Evolutionary conservation across 2,113 vertebrate species (phyloP).

Genomic region (Nothoprocta perdicaria): DNA sequence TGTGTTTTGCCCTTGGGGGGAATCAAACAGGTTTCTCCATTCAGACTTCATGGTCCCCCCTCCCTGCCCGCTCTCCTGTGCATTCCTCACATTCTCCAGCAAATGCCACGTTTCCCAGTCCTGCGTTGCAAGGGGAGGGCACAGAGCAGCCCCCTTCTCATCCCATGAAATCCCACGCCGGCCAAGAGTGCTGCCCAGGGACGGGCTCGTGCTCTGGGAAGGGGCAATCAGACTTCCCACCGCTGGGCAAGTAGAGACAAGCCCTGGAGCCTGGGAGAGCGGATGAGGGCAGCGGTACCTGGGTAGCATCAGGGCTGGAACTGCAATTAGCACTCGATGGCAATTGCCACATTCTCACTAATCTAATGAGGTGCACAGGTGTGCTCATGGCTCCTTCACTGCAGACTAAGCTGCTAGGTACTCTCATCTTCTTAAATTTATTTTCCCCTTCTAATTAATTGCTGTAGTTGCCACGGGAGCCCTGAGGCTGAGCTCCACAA

Average conservation of each 20-base stretch:
- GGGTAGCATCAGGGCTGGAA: neutral
- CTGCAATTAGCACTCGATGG: neutral
- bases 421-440: rapidly evolving
- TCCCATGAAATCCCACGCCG: neutral
- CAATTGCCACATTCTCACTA: neutral
- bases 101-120: neutral
- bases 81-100: constrained; percentile 73
- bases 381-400: neutral
- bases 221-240: rapidly evolving
- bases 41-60: neutral
- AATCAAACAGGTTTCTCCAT: constrained; percentile 82
- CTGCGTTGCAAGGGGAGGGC: neutral
- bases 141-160: neutral
- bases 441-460: constrained; percentile 17
- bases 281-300: rapidly evolving
- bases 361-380: neutral
- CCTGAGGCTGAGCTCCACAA: neutral
- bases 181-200: neutral
- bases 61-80: constrained; percentile 51
- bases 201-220: rapidly evolving
- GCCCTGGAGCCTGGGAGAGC: neutral
- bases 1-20: constrained; percentile 71
- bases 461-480: neutral
- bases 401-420: neutral
- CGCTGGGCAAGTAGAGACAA: rapidly evolving